phyloP scores from a whole-genome alignment of 2,113 vertebrate species.

The Corynorhinus townsendii region DNA sequence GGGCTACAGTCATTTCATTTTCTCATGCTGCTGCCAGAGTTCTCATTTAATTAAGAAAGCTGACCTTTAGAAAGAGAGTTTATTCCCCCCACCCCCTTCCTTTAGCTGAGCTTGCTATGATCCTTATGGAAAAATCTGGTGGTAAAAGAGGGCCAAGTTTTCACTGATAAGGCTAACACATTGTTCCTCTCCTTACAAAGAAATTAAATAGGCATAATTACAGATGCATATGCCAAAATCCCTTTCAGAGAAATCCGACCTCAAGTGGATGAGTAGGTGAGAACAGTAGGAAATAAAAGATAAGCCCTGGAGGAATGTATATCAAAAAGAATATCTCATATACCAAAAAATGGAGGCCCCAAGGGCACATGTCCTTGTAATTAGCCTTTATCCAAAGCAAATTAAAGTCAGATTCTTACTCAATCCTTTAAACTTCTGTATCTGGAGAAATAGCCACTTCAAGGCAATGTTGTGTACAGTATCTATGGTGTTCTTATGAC shows the following conservation, averaged over 20 bases:
- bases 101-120: slow-evolving; percentile 20
- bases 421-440: neutral
- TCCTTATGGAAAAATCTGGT: slow-evolving; percentile 48
- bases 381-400: slow-evolving; percentile 26
- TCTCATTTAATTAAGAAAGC: slow-evolving; percentile 68
- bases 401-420: slow-evolving; percentile 19
- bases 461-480: neutral
- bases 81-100: neutral
- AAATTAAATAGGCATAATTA: slow-evolving; percentile 54
- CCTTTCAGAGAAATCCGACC: slow-evolving; percentile 15
- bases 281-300: neutral
- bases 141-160: slow-evolving; percentile 31
- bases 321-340: neutral
- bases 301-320: neutral
- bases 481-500: neutral
- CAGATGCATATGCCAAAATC: slow-evolving; percentile 22
- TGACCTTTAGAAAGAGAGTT: slow-evolving; percentile 46
- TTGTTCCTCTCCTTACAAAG: slow-evolving; percentile 34
- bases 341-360: neutral
- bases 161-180: slow-evolving; percentile 46
- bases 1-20: slow-evolving; percentile 59
- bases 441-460: neutral
- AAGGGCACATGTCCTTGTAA: neutral
- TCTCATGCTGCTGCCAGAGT: slow-evolving; percentile 44
- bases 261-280: slow-evolving; percentile 47